Percentiles rank a stretch among this genome's conserved stretches.
These are phyloP conservation scores for Palythoa grandis DNA, from an alignment of 92 coral and sea anemone genomes.

Conservation along the genomic window DNA sequence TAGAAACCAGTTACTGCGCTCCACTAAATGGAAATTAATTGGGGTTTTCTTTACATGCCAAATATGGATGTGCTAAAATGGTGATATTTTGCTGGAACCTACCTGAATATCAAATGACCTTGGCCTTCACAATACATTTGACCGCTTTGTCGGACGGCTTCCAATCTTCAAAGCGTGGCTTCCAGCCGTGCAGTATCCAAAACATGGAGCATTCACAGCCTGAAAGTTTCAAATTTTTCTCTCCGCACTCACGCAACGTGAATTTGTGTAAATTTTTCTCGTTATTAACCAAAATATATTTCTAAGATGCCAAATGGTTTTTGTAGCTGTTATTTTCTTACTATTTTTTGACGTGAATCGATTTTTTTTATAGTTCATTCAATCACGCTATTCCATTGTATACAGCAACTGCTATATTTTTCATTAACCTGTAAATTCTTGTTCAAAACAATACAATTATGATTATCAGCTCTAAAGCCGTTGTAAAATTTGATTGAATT, in stretches of 20 bases:
- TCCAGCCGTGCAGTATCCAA: slow-evolving; percentile 34
- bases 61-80: neutral
- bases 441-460: neutral
- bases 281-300: neutral
- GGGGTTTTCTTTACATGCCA: neutral
- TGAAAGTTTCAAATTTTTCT: slow-evolving; percentile 40
- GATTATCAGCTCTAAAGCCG: neutral
- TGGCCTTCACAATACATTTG: slow-evolving; percentile 6
- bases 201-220: slow-evolving; percentile 35
- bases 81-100: neutral
- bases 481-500: neutral
- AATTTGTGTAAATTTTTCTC: neutral
- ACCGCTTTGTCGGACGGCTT: slow-evolving; percentile 26
- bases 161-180: slow-evolving; percentile 41
- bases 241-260: slow-evolving; percentile 47
- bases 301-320: neutral
- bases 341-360: neutral
- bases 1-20: neutral
- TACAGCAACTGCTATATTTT: neutral
- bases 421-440: neutral
- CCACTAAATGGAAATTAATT: neutral
- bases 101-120: slow-evolving; percentile 31
- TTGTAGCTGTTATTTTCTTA: neutral
- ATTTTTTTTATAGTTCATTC: neutral
- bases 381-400: neutral